Evolutionary conservation across 2,113 vertebrate species (phyloP).

Genomic region (Herpetotheres cachinnans): DNA sequence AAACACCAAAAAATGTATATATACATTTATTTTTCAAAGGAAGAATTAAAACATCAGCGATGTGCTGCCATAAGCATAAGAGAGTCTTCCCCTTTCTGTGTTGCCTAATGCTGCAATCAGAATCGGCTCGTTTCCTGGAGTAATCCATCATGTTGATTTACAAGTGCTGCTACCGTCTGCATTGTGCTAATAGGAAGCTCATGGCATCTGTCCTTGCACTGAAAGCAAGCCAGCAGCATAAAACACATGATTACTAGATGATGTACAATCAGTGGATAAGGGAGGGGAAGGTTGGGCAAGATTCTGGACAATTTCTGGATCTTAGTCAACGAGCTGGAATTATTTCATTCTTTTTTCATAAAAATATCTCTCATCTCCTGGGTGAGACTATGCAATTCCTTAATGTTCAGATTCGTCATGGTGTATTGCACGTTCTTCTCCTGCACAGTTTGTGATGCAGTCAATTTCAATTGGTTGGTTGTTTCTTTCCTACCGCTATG

Average conservation of each 20-base stretch:
- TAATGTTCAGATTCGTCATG: neutral
- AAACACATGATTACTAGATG: neutral
- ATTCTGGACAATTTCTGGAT: neutral
- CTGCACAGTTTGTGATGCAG: no score
- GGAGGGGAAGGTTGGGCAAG: neutral
- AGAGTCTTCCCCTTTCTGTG: neutral
- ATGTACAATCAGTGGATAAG: neutral
- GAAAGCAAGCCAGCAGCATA: conserved; percentile 1
- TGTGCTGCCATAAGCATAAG: neutral
- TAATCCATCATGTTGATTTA: conserved; percentile 48
- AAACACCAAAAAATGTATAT: neutral
- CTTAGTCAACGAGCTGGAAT: neutral
- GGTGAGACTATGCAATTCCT: neutral
- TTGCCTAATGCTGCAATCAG: neutral
- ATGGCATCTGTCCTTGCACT: conserved; percentile 7
- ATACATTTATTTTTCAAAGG: neutral
- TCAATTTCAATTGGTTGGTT: neutral
- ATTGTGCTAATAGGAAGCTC: conserved; percentile 31
- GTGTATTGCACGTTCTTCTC: neutral
- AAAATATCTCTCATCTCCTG: neutral
- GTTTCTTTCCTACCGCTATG: fast-evolving
- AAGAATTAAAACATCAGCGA: neutral
- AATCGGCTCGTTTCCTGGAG: neutral
- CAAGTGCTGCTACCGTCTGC: neutral
- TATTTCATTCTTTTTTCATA: neutral